Evolutionary conservation across 2,888 invertebrate genomes (phyloP).

Genomic region (Pasiphila rectangulata): DNA sequence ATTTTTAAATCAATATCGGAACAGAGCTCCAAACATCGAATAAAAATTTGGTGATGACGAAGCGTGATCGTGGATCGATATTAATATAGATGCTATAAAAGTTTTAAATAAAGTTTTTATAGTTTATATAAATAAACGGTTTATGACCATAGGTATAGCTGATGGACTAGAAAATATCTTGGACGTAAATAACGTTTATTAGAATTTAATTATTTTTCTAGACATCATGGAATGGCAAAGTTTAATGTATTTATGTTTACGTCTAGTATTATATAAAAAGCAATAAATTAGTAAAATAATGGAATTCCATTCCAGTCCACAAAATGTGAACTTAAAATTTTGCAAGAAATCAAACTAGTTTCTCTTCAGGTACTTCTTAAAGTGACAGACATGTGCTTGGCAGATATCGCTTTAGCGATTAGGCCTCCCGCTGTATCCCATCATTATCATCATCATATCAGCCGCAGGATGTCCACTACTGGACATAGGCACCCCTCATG

Average conservation of each 20-base stretch:
- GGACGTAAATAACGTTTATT: not conserved
- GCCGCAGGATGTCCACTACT: too few relatives aligned
- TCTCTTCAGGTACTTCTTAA: too few relatives aligned
- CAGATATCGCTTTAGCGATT: too few relatives aligned
- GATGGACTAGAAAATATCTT: slow-evolving; percentile 8
- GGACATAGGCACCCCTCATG: too few relatives aligned
- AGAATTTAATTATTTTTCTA: not conserved
- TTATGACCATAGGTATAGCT: not conserved
- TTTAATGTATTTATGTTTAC: not conserved
- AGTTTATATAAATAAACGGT: slow-evolving; percentile 13
- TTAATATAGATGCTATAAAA: slow-evolving; percentile 26
- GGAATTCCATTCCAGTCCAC: too few relatives aligned
- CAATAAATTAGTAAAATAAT: too few relatives aligned
- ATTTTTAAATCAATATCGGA: slow-evolving; percentile 26
- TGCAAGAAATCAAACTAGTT: too few relatives aligned
- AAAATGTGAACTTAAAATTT: too few relatives aligned
- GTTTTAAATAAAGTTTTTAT: slow-evolving; percentile 14
- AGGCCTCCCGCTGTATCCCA: too few relatives aligned
- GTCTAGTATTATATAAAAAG: too few relatives aligned
- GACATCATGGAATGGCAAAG: not conserved
- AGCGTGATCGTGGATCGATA: slow-evolving; percentile 23
- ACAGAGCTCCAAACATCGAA: slow-evolving; percentile 18
- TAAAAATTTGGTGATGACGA: slow-evolving; percentile 16
- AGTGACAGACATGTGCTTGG: too few relatives aligned
- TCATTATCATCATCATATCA: too few relatives aligned